A percentile compares a stretch with the other conserved stretches of the same genome.
Conservation (phyloP, 2,113 vertebrate genomes). For the Rhea pennata region DNA sequence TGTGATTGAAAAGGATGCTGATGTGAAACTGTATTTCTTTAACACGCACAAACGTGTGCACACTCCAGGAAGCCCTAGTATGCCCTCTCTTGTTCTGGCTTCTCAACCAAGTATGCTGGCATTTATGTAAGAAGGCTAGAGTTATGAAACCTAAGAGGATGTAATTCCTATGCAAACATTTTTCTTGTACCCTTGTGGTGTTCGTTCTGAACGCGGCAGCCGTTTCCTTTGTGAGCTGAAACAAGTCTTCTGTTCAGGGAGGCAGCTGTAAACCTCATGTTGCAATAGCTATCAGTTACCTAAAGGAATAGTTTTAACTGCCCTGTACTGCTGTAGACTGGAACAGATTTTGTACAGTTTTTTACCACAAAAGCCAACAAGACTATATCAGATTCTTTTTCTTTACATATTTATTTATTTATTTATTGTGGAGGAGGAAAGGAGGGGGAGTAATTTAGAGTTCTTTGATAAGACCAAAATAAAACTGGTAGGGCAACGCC, state of each 20-base stretch:
- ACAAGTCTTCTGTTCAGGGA: neutral
- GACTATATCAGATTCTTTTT: neutral
- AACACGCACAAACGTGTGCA: rapidly evolving
- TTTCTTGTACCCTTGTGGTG: neutral
- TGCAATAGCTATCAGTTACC: neutral
- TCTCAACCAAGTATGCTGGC: neutral
- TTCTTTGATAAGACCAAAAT: constrained; percentile 56
- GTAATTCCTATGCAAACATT: constrained; percentile 41
- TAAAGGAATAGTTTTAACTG: neutral
- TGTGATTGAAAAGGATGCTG: neutral
- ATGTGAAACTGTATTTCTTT: neutral
- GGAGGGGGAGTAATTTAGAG: constrained; percentile 30
- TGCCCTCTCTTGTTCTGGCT: neutral
- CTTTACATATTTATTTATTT: neutral
- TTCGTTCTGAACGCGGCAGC: neutral
- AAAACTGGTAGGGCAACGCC: constrained; percentile 44
- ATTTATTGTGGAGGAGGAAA: constrained; percentile 44
- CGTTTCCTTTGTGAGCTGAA: neutral
- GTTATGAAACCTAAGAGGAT: constrained; percentile 56
- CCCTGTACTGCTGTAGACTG: neutral
- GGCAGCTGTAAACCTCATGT: neutral
- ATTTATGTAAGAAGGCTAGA: constrained; percentile 23
- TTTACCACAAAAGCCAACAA: neutral
- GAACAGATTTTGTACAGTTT: neutral
- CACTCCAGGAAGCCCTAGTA: neutral